phyloP scores from a whole-genome alignment of 92 coral and sea anemone species.

The Scolanthus callimorphus region DNA sequence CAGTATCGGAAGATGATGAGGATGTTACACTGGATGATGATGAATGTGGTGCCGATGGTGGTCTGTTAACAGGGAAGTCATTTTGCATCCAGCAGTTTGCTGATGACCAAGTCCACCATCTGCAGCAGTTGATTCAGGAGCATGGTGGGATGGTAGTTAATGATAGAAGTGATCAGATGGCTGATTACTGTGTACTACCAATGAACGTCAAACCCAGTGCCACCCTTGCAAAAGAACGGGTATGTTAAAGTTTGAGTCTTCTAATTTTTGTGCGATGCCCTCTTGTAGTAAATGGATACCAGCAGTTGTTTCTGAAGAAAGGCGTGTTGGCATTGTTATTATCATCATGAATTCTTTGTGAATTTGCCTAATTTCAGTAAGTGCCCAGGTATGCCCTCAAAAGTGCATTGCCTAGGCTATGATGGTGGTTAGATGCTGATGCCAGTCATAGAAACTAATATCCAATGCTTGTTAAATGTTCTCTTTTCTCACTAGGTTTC shows the following conservation, averaged over 20 bases:
- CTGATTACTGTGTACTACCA: constrained; percentile 79
- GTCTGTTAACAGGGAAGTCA: constrained; percentile 46
- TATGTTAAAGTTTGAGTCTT: background rate
- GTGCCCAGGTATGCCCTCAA: too few relatives aligned
- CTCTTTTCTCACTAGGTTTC: constrained; percentile 54
- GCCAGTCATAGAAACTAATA: too few relatives aligned
- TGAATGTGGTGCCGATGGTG: constrained; percentile 15
- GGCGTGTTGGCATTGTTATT: too few relatives aligned
- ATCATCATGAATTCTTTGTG: too few relatives aligned
- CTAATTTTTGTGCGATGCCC: too few relatives aligned
- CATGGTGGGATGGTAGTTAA: constrained; percentile 59
- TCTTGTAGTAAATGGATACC: too few relatives aligned
- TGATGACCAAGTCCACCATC: constrained; percentile 52
- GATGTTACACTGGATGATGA: constrained; percentile 47
- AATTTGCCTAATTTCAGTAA: too few relatives aligned
- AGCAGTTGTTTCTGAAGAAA: too few relatives aligned
- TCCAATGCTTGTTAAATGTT: background rate
- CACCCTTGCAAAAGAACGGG: constrained; percentile 22
- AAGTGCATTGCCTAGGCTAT: too few relatives aligned
- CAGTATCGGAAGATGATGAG: constrained; percentile 39
- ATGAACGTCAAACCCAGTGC: constrained; percentile 54
- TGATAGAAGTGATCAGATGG: constrained; percentile 20
- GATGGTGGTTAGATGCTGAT: too few relatives aligned
- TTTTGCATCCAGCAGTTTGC: constrained; percentile 58
- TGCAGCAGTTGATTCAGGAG: constrained; percentile 49